Conservation (phyloP, 2,797 vertebrate genomes). For the Prionace glauca region DNA sequence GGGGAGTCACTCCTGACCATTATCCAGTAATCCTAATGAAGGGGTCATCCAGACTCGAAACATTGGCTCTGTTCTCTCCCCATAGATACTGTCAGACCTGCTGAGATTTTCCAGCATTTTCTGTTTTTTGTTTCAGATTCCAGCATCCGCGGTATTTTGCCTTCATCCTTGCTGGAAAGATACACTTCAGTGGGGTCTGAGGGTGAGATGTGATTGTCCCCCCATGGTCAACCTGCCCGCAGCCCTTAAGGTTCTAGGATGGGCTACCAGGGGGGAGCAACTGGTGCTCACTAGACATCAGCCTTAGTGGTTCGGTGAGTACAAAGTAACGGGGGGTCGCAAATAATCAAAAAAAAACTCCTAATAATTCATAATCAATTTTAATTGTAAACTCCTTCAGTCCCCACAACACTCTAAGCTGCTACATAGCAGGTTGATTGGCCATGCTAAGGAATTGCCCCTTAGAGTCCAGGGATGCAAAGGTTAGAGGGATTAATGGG, state of each 20-base stretch:
- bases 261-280: background rate
- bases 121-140: no score
- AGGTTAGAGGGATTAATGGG: no score
- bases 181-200: background rate
- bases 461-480: no score
- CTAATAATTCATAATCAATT: background rate
- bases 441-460: no score
- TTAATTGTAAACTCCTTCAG: background rate
- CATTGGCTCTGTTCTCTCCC: no score
- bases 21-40: background rate
- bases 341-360: background rate
- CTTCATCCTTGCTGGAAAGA: background rate
- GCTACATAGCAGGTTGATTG: no score
- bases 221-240: background rate
- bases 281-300: no score
- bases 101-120: no score
- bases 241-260: background rate
- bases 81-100: no score
- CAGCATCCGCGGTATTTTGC: no score
- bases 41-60: no score
- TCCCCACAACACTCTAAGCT: background rate
- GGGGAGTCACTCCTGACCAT: background rate
- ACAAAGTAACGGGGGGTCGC: background rate
- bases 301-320: background rate
- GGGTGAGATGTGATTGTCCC: background rate